Evolutionary conservation across 2,888 invertebrate genomes (phyloP).

Genomic region (Synanthedon tipuliformis): DNA sequence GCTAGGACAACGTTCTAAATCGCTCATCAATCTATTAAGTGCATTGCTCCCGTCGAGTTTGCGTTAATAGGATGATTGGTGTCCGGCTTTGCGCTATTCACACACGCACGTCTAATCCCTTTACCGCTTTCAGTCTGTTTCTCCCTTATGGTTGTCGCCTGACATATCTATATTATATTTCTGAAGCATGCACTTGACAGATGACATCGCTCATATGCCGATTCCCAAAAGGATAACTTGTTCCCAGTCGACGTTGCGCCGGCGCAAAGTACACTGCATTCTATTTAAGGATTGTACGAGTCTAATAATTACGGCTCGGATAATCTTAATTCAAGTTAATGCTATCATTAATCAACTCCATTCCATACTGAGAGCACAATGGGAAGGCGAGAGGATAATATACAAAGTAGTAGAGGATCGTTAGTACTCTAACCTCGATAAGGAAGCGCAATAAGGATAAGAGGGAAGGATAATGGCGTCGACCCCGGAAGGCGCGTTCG

Average conservation of each 20-base stretch:
- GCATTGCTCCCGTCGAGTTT: slow-evolving; percentile 13
- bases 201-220: not conserved
- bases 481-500: not conserved
- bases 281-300: not conserved
- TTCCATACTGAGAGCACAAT: not conserved
- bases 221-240: not conserved
- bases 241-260: not conserved
- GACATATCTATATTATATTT: not conserved
- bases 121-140: too few relatives aligned
- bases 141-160: too few relatives aligned
- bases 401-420: not conserved
- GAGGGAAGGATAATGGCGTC: not conserved
- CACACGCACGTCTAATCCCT: not conserved
- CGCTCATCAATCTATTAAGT: slow-evolving; percentile 1
- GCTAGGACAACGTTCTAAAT: too few relatives aligned
- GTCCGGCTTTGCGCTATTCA: slow-evolving; percentile 2
- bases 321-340: not conserved
- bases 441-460: not conserved
- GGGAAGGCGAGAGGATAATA: not conserved
- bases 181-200: not conserved
- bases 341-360: not conserved
- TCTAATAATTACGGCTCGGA: not conserved
- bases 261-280: not conserved
- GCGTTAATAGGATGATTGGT: slow-evolving; percentile 25
- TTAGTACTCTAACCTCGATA: not conserved